These are phyloP conservation scores for Sminthopsis crassicaudata DNA, from an alignment of 2,113 vertebrate species.

Conservation along the genomic window DNA sequence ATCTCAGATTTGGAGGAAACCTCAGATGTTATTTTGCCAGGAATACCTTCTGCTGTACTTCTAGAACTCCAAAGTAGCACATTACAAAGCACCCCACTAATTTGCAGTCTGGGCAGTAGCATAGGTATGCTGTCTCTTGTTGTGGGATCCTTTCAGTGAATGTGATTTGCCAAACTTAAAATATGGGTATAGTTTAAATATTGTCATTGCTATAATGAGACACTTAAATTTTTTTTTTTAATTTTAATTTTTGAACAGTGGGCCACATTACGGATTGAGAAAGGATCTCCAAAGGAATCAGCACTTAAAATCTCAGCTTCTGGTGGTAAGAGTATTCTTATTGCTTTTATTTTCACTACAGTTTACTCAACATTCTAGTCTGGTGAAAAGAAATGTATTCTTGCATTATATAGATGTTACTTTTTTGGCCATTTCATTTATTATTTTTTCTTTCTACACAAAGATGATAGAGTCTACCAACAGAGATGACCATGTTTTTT, in stretches of 20 bases:
- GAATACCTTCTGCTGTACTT: not conserved
- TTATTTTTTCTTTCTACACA: conserved; percentile 4
- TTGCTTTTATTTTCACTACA: conserved; percentile 34
- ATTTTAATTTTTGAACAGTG: conserved; percentile 87
- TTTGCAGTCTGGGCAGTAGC: not conserved
- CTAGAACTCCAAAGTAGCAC: too few relatives aligned
- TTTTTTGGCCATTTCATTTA: not conserved
- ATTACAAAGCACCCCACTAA: not conserved
- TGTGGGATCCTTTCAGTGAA: not conserved
- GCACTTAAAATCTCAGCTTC: conserved; percentile 81
- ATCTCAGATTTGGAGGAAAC: not conserved
- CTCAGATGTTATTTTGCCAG: not conserved
- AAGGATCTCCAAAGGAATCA: conserved; percentile 83
- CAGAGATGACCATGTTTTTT: conserved; percentile 8
- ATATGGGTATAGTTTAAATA: not conserved
- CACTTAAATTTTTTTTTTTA: conserved; percentile 8
- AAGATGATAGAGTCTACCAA: not conserved
- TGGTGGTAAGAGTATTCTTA: conserved; percentile 85
- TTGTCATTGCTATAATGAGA: conserved; percentile 1
- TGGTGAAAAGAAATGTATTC: not conserved
- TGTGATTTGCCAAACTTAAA: not conserved
- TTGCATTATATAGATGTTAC: not conserved
- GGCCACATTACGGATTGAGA: conserved; percentile 95
- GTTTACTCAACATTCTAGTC: not conserved
- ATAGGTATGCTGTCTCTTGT: not conserved